Base-by-base conservation (phyloP, 2,113 vertebrate species). In the Labrus mixtus region DNA sequence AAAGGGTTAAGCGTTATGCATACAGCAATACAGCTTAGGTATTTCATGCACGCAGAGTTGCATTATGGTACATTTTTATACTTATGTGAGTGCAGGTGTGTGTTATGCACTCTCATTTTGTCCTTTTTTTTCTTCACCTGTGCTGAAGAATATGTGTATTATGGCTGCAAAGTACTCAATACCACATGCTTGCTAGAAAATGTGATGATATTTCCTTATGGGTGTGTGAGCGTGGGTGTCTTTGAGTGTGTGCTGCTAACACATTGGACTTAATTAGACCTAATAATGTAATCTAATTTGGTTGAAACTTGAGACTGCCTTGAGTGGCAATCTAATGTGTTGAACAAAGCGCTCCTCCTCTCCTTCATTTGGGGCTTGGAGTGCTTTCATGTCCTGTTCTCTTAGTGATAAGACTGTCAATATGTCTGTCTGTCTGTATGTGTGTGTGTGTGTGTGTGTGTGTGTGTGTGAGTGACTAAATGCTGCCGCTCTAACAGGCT, bases 271-370 rank as follows among this genome's bases (percentile, higher is more conserved):
- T 93, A 93, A 93, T 94, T 92, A 92, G 86, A 79, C 71, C 90
- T 92, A 93, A 93, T 94, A 94, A 92, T 87, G 83, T 92, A 91
- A 93, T 93, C 89, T 92, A 90, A 93, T 94, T 93, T 90, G 86
- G 85, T 87, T 89, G 87, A 90, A 94, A 93, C 84, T 87, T 88
- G 88, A 91, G 83, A 91, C 88, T 88, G 87, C 90, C 83, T 89
- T 93, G 91, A 93, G 91, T 92, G 90, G 89, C 87, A 92, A 85
- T 90, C 87, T 87, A 94, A 90, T 82, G 88, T 79, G 88, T 89
- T 78, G 85, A 91, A 89, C 85, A 90, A 92, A 90, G 89, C 87
- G 87, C 83, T 77, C 84, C 76, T 90, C 79, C 84, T 86, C 73
- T 82, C 86, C 90, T 87, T 91, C 74, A 91, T 92, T 92, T 79